Evolutionary conservation across 2,113 vertebrate genomes (phyloP).

Genomic region (Orcinus orca): DNA sequence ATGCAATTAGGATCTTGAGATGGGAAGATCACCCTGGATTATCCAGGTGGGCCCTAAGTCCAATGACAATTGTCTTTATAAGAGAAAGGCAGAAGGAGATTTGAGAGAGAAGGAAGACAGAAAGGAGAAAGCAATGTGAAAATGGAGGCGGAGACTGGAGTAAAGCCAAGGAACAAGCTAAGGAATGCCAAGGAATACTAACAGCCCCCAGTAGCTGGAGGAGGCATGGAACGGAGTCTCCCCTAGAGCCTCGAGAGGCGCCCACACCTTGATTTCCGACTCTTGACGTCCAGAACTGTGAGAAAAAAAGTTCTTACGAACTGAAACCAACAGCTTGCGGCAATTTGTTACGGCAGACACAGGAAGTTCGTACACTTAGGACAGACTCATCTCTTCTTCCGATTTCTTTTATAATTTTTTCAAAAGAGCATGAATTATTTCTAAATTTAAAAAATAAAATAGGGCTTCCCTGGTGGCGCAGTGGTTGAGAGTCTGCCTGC

Average conservation of each 20-base stretch:
- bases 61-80: not conserved
- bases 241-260: not conserved
- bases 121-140: not conserved
- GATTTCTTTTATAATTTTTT: not conserved
- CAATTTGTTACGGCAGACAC: not conserved
- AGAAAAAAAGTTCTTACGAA: not conserved
- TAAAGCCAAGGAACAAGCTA: not conserved
- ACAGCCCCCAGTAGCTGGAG: not conserved
- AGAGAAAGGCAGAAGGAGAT: not conserved
- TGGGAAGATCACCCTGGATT: not conserved
- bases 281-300: not conserved
- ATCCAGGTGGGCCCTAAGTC: not conserved
- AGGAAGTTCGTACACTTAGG: not conserved
- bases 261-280: not conserved
- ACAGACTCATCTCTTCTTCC: not conserved
- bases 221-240: fast-evolving
- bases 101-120: not conserved
- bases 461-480: too few species aligned
- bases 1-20: not conserved
- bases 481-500: too few species aligned
- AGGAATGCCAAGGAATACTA: not conserved
- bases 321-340: not conserved
- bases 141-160: not conserved
- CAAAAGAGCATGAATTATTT: not conserved
- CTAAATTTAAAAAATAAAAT: not conserved